Conservation (phyloP, 2,113 vertebrate species). For the Acanthochromis polyacanthus region DNA sequence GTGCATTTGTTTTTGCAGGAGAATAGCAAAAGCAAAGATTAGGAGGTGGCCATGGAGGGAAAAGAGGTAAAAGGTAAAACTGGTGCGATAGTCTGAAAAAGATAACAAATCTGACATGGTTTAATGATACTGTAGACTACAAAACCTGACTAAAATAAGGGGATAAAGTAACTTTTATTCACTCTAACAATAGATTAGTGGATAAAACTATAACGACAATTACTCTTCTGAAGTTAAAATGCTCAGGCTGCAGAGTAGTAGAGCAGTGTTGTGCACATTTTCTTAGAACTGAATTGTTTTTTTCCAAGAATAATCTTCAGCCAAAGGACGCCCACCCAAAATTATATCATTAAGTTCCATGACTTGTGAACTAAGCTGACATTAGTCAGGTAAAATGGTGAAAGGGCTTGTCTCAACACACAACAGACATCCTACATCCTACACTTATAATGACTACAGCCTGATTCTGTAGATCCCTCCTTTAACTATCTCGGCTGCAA, state of each 20-base stretch:
- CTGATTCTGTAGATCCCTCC: constrained; percentile 45
- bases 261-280: constrained; percentile 17
- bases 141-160: background rate
- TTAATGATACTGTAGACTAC: background rate
- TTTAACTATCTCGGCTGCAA: constrained; percentile 44
- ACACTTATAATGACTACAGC: constrained; percentile 54
- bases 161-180: background rate
- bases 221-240: constrained; percentile 28
- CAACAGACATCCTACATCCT: constrained; percentile 39
- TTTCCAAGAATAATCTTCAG: constrained; percentile 34
- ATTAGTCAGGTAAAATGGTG: constrained; percentile 40
- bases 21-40: too few relatives aligned
- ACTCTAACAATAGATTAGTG: background rate
- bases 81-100: background rate
- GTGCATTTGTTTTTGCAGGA: too few relatives aligned
- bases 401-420: constrained; percentile 23
- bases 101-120: background rate
- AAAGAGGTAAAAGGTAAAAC: too few relatives aligned
- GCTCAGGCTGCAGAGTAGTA: constrained; percentile 12
- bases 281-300: constrained; percentile 27
- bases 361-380: constrained; percentile 45
- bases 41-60: too few relatives aligned
- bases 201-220: constrained; percentile 2
- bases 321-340: constrained; percentile 41
- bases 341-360: constrained; percentile 40